Base-by-base conservation (phyloP, 2,113 vertebrate species). In the Lathamus discolor region DNA sequence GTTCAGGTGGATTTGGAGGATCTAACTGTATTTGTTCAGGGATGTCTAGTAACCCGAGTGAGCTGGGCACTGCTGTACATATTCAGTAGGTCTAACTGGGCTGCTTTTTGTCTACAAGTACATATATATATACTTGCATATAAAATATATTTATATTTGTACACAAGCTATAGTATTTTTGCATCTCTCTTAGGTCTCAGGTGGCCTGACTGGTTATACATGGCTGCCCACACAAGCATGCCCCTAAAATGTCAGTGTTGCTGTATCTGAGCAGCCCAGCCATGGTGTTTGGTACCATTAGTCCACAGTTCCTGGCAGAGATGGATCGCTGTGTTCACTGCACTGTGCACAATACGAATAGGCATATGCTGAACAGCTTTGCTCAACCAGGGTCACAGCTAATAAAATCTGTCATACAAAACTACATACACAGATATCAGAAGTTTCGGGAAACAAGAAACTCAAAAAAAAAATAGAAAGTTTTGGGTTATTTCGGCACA, bases 1-100 rank as follows among this genome's bases (percentile, higher is more conserved):
- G 86, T 78, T 92, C 82, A 82, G 86, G 86, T 90, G 82, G 72
- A 92, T 95, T 92, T 90, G 82, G 86, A 81, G 82, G 86, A 78
- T 90, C 90, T 86, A 46, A 62, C 61, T 59, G 66, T 78, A 37
- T 92, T 90, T 95, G 90, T 33, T 92, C 82, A 79, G 86, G 86
- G 86, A 83, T 78, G 72, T 48, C 66, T 57, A 16, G 52, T 39
- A 73, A 51, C 76, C 64, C 41, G 9, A 5, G 74, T 17, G 43
- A 76, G 75, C 49, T 39, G 75, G 72, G 55, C 54, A n/a, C 51
- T n/a, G 69, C 74, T 66, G 57, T 41, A 51, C 27, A 1, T 33
- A 8, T 24, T 67, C 54, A 6, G 66, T 8, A 63, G 17, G 33
- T 73, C 59, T 78, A 61, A 13, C 12, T 7, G 28, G 41, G 43